phyloP scores from a whole-genome alignment of 2,797 vertebrate genomes.

The Amniataba percoides region DNA sequence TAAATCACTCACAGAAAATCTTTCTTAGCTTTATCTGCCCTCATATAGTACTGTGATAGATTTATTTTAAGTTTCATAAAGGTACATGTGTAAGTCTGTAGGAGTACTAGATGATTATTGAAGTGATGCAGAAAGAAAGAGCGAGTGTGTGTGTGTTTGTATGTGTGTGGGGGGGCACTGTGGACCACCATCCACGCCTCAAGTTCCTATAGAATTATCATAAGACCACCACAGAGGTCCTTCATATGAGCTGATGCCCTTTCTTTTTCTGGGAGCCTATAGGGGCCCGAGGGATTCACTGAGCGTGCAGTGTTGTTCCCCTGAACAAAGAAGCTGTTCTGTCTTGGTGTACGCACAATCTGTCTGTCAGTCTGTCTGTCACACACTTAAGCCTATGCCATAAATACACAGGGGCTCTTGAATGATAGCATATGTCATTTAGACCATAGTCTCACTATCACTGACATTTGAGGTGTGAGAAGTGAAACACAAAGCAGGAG shows the following conservation, averaged over 20 bases:
- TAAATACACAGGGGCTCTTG: slow-evolving; percentile 18
- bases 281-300: slow-evolving; percentile 13
- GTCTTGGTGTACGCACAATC: slow-evolving; percentile 19
- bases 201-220: not conserved
- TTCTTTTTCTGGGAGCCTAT: slow-evolving; percentile 26
- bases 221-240: not conserved
- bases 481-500: not conserved
- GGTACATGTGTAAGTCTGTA: not conserved
- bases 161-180: no score
- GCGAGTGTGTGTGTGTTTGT: no score
- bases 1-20: slow-evolving; percentile 6
- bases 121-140: not conserved
- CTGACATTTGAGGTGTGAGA: not conserved
- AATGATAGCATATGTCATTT: slow-evolving; percentile 11
- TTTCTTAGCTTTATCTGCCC: not conserved
- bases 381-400: slow-evolving; percentile 14
- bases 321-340: slow-evolving; percentile 45
- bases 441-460: not conserved
- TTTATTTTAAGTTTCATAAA: not conserved
- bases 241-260: not conserved
- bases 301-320: slow-evolving; percentile 2
- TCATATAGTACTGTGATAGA: not conserved
- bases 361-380: slow-evolving; percentile 21
- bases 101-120: not conserved
- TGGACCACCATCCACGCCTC: not conserved